Evolutionary conservation across 2,888 invertebrate genomes (phyloP).

Genomic region (Agonopterix arenella): DNA sequence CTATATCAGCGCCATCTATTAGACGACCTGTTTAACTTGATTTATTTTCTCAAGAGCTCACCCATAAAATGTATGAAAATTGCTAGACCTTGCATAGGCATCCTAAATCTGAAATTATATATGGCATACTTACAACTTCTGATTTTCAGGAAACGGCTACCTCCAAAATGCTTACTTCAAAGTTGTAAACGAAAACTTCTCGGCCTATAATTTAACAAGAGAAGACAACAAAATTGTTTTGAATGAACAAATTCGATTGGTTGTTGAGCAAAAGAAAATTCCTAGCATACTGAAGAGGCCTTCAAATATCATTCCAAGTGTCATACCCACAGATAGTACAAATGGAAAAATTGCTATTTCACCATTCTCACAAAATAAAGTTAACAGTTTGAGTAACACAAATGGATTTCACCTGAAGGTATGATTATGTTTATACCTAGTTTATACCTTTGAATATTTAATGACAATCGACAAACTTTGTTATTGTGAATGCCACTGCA

Average conservation of each 20-base stretch:
- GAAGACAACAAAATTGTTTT: conserved; percentile 30
- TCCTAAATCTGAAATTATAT: too few species aligned
- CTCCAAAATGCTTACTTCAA: conserved; percentile 52
- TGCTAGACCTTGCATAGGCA: too few species aligned
- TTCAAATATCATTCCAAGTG: conserved; percentile 21
- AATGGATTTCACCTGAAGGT: conserved; percentile 33
- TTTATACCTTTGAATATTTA: background rate
- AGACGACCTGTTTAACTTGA: too few species aligned
- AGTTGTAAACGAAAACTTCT: conserved; percentile 57
- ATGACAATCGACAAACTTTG: too few species aligned
- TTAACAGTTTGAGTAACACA: conserved; percentile 25
- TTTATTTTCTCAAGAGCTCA: too few species aligned
- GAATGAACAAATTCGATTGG: conserved; percentile 36
- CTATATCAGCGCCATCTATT: too few species aligned
- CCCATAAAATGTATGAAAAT: too few species aligned
- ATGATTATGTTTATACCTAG: background rate
- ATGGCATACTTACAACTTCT: background rate
- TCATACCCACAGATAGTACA: conserved; percentile 43
- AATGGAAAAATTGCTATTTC: conserved; percentile 47
- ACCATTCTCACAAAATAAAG: conserved; percentile 34
- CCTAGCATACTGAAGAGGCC: conserved; percentile 46
- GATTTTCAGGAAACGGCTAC: conserved; percentile 33
- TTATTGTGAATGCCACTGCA: too few species aligned
- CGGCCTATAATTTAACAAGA: conserved; percentile 17
- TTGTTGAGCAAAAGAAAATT: conserved; percentile 43